phyloP scores from a whole-genome alignment of 2,113 vertebrate species.

The Rafetus swinhoei region DNA sequence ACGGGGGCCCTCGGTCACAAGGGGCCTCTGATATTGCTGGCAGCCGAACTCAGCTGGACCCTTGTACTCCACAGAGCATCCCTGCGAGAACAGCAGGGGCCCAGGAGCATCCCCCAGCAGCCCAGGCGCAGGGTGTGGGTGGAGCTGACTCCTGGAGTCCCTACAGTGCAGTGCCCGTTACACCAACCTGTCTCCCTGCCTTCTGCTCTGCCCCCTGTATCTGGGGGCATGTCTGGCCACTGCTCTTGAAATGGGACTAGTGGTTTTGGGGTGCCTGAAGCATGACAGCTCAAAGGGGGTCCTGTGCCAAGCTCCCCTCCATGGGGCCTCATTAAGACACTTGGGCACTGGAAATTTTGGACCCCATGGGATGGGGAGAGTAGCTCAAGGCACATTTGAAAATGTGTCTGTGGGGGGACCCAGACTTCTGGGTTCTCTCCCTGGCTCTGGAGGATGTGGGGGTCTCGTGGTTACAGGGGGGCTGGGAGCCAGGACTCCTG shows the following conservation, averaged over 20 bases:
- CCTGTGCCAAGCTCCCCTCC: background rate
- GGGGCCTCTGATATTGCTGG: background rate
- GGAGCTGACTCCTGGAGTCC: background rate
- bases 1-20: too few relatives aligned
- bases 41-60: background rate
- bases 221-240: background rate
- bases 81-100: background rate
- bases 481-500: background rate
- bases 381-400: background rate
- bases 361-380: background rate
- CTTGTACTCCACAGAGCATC: background rate
- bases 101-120: background rate
- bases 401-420: background rate
- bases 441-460: too few relatives aligned
- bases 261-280: background rate
- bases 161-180: background rate
- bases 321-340: background rate
- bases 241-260: background rate
- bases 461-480: background rate
- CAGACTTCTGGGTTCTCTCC: background rate
- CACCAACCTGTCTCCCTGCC: background rate
- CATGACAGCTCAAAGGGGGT: background rate
- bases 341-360: background rate
- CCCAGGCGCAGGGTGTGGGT: background rate
- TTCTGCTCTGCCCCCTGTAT: background rate